Conservation (phyloP, 2,888 invertebrate species). For the Acronicta alni region DNA sequence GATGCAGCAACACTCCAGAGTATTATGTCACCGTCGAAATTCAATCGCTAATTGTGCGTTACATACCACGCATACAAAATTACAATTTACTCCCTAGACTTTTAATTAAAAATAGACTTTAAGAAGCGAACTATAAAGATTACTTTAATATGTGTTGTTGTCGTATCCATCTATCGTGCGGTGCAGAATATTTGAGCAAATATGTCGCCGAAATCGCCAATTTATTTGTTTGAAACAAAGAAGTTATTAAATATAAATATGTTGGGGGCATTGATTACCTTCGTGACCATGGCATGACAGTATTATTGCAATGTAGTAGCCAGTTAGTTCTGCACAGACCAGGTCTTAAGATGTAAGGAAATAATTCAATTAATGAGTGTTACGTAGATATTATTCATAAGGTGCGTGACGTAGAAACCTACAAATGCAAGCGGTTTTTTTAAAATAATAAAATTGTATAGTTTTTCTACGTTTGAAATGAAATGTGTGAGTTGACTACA, state of each 20-base stretch:
- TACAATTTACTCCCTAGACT: conserved; percentile 24
- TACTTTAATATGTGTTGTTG: background rate
- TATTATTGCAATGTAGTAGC: conserved; percentile 21
- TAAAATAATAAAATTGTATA: background rate
- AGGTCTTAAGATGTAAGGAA: conserved; percentile 9
- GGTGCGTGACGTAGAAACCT: background rate
- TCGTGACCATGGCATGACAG: conserved; percentile 9
- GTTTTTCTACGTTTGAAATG: too few species aligned
- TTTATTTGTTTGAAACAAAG: conserved; percentile 24
- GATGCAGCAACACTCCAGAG: conserved; percentile 34
- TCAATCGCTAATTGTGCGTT: conserved; percentile 44
- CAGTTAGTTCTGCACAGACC: conserved; percentile 12
- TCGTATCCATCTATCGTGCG: conserved; percentile 14
- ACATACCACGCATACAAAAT: conserved; percentile 42
- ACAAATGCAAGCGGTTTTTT: background rate
- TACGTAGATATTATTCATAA: conserved; percentile 3
- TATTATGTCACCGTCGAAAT: conserved; percentile 38
- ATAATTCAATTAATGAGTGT: conserved; percentile 6
- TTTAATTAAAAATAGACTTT: conserved; percentile 15
- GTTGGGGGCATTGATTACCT: background rate
- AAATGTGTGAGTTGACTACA: too few species aligned
- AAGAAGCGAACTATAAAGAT: accelerated
- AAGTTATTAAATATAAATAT: conserved; percentile 16
- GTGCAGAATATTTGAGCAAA: conserved; percentile 28
- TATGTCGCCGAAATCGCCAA: conserved; percentile 32